A percentile compares a stretch with the other conserved stretches of the same genome.
Evolutionary conservation across 1,140 invertebrate species (phyloP).

Genomic region (Drosophila chauvacae): DNA sequence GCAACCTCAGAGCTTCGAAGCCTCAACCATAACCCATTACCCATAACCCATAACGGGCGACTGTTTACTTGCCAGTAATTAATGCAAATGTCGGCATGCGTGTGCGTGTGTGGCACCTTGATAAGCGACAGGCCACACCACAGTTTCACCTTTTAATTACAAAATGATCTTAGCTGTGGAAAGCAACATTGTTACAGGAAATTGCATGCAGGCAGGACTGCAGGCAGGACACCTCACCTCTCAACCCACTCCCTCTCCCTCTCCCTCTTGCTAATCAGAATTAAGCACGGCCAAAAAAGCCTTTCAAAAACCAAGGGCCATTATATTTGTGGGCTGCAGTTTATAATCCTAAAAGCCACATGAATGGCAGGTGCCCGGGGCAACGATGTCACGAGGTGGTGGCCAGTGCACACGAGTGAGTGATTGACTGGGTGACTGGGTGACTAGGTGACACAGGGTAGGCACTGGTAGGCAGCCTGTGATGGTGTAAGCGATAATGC

Average conservation of each 20-base stretch:
- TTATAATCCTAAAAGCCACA: slow-evolving; percentile 18
- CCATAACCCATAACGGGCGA: not conserved
- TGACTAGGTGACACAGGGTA: not conserved
- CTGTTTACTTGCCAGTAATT: slow-evolving; percentile 43
- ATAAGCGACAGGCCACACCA: not conserved
- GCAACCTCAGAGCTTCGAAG: not conserved
- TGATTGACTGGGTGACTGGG: slow-evolving; percentile 36
- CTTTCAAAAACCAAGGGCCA: slow-evolving; percentile 5
- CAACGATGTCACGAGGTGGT: not conserved
- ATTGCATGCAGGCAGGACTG: not conserved
- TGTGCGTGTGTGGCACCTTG: not conserved
- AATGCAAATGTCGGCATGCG: slow-evolving; percentile 18
- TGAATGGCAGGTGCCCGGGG: not conserved
- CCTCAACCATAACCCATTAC: not conserved
- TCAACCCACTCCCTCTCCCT: no score
- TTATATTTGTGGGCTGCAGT: slow-evolving; percentile 4
- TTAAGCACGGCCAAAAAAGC: not conserved
- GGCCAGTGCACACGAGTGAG: slow-evolving; percentile 9
- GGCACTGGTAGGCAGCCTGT: not conserved
- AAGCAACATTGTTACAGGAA: not conserved
- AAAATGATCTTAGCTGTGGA: not conserved
- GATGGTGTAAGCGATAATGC: slow-evolving; percentile 33
- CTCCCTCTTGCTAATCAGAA: not conserved
- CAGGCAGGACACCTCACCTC: no score
- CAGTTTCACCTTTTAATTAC: not conserved